phyloP scores from a whole-genome alignment of 2,888 invertebrate species.

The Aricia artaxerxes region DNA sequence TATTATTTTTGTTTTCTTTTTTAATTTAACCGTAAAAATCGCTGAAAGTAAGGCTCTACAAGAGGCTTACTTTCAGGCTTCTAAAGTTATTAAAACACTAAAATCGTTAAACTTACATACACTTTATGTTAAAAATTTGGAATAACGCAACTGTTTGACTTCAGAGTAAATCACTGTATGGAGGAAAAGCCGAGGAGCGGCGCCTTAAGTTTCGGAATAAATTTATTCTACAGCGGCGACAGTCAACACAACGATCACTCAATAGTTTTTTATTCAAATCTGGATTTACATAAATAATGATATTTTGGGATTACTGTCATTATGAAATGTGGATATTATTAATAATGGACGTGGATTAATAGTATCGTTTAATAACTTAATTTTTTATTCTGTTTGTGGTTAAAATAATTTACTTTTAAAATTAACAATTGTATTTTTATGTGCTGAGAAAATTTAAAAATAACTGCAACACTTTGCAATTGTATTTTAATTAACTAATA shows the following conservation, averaged over 20 bases:
- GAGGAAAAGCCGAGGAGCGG: too few species aligned
- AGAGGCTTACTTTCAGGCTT: too few species aligned
- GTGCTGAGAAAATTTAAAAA: neutral
- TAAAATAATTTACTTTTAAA: neutral
- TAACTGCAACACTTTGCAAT: neutral
- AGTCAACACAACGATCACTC: neutral
- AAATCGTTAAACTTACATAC: too few species aligned
- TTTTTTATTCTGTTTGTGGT: neutral
- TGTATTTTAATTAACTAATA: too few species aligned
- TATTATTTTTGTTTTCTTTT: too few species aligned
- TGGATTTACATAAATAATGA: slow-evolving; percentile 15
- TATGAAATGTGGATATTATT: slow-evolving; percentile 12
- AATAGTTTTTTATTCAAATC: neutral
- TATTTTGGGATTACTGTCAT: slow-evolving; percentile 21
- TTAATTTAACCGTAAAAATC: too few species aligned
- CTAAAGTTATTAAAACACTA: too few species aligned
- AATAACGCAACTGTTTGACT: too few species aligned
- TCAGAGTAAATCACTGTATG: too few species aligned
- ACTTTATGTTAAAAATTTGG: too few species aligned
- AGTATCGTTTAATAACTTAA: neutral
- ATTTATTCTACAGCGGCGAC: slow-evolving; percentile 6
- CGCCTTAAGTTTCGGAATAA: slow-evolving; percentile 13
- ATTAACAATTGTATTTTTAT: neutral
- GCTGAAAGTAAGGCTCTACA: too few species aligned
- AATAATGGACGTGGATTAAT: neutral